phyloP scores from a whole-genome alignment of 2,888 invertebrate species.

The Bursaphelenchus okinawaensis region DNA sequence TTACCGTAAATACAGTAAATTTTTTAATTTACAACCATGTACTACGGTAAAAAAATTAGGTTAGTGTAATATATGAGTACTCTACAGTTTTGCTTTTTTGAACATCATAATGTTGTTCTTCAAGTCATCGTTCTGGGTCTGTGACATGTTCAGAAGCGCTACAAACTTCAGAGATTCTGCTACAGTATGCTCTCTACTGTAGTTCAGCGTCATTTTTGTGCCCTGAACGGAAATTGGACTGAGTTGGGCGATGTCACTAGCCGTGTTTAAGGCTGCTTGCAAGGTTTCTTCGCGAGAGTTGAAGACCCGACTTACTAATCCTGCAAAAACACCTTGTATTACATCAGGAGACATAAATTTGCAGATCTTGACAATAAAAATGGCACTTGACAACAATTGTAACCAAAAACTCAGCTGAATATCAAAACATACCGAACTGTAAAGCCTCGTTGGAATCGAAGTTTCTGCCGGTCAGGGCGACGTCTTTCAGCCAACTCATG shows the following conservation, averaged over 20 bases:
- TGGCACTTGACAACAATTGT: not conserved
- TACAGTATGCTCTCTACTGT: slow-evolving; percentile 79
- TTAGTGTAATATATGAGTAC: too few relatives aligned
- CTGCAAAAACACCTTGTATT: slow-evolving; percentile 61
- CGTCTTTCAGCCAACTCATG: slow-evolving; percentile 77
- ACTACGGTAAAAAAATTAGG: too few relatives aligned
- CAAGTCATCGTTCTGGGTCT: slow-evolving; percentile 82
- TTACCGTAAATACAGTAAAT: too few relatives aligned
- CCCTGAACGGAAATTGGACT: slow-evolving; percentile 92
- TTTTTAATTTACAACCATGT: too few relatives aligned
- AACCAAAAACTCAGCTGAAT: not conserved
- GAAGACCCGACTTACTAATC: slow-evolving; percentile 75
- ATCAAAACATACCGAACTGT: slow-evolving; percentile 32
- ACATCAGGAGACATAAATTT: too few relatives aligned
- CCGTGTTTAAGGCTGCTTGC: slow-evolving; percentile 70
- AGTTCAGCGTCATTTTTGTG: slow-evolving; percentile 75
- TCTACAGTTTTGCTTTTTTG: not conserved
- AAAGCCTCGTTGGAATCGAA: slow-evolving; percentile 65
- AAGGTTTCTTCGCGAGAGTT: slow-evolving; percentile 71
- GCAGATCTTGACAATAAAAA: too few relatives aligned
- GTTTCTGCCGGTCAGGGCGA: slow-evolving; percentile 79
- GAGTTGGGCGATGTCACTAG: slow-evolving; percentile 74
- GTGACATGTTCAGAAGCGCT: slow-evolving; percentile 75
- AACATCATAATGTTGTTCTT: slow-evolving; percentile 72
- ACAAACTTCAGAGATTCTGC: slow-evolving; percentile 79